These are phyloP conservation scores for Corvus cornix DNA, from an alignment of 2,113 vertebrate genomes.

Conservation along the genomic window DNA sequence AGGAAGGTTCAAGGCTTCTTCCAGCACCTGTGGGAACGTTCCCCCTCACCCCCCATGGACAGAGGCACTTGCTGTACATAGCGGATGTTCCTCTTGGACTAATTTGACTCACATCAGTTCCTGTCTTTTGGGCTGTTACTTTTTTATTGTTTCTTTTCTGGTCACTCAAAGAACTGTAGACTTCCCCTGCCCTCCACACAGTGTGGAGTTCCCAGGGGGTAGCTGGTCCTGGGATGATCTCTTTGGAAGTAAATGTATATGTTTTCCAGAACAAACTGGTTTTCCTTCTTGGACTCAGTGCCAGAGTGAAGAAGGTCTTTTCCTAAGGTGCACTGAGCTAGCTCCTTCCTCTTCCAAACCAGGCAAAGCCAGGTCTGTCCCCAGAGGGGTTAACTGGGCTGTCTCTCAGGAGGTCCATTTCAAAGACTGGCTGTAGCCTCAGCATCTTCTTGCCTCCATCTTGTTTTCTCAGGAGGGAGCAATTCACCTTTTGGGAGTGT, in stretches of 20 bases:
- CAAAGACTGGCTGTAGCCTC: neutral
- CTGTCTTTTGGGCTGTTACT: conserved; percentile 10
- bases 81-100: neutral
- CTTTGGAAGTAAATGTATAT: neutral
- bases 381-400: neutral
- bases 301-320: neutral
- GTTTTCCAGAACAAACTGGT: conserved; percentile 8
- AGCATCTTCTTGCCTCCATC: conserved; percentile 7
- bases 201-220: neutral
- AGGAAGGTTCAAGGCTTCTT: neutral
- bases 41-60: neutral
- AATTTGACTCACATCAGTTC: neutral
- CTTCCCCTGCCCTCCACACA: conserved; percentile 19
- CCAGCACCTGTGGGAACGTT: neutral
- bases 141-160: neutral
- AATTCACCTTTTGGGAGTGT: conserved; percentile 22
- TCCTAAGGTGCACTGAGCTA: neutral
- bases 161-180: conserved; percentile 7
- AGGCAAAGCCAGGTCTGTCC: neutral
- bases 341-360: neutral
- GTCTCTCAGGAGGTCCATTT: neutral
- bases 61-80: conserved; percentile 41
- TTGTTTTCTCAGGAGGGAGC: conserved; percentile 39
- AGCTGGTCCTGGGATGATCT: neutral
- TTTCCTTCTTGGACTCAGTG: neutral